Conservation (phyloP, 2,797 vertebrate species). For the Lophius americanus region DNA sequence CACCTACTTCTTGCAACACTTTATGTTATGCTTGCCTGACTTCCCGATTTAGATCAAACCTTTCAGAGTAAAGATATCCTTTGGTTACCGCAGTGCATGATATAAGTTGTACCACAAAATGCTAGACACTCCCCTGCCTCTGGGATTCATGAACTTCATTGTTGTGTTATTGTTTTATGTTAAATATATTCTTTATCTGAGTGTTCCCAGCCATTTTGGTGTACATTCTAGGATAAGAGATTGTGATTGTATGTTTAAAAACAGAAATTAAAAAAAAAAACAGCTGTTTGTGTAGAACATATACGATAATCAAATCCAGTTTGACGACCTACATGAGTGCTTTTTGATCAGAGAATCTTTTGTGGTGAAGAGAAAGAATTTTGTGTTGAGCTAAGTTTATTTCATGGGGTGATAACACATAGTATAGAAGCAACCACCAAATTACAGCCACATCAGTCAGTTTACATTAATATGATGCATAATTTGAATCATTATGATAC, state of each 20-base stretch:
- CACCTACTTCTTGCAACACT: too few species aligned
- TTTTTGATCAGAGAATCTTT: not conserved
- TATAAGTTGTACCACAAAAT: not conserved
- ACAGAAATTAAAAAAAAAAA: not conserved
- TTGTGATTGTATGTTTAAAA: not conserved
- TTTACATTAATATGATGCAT: conserved; percentile 5
- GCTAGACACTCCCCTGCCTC: not conserved
- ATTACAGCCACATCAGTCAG: not conserved
- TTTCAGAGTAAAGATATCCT: not conserved
- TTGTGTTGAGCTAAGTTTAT: not conserved
- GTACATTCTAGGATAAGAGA: not conserved
- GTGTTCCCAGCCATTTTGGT: not conserved
- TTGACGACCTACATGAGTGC: not conserved
- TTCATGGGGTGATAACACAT: not conserved
- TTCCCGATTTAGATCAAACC: too few species aligned
- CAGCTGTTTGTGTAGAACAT: not conserved
- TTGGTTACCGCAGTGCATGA: not conserved
- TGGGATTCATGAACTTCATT: too few species aligned
- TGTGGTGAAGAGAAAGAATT: not conserved
- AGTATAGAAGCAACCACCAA: conserved; percentile 1
- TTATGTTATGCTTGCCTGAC: too few species aligned
- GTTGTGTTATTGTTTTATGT: too few species aligned
- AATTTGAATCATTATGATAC: too few species aligned
- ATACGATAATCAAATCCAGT: not conserved
- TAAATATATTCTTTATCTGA: too few species aligned